phyloP scores from a whole-genome alignment of 2,888 invertebrate species.

The Leptopilina drosophilae region DNA sequence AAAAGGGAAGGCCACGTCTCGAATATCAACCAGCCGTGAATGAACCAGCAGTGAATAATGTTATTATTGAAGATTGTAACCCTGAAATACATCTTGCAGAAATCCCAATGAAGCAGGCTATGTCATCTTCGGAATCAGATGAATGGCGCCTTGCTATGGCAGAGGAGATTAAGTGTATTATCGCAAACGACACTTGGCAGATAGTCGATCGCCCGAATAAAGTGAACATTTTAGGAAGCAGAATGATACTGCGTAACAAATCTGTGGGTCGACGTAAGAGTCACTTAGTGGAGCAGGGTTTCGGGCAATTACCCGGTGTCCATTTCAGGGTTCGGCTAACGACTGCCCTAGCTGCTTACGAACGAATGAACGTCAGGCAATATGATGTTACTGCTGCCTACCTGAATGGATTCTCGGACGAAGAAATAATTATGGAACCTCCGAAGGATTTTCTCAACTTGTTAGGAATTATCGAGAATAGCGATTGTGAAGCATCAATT shows the following conservation, averaged over 20 bases:
- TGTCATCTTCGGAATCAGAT: constrained; percentile 19
- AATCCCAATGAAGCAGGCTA: constrained; percentile 31
- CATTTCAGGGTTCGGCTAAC: constrained; percentile 54
- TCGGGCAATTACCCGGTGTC: constrained; percentile 36
- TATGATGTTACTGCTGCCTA: constrained; percentile 59
- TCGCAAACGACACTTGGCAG: constrained; percentile 42
- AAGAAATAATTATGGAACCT: constrained; percentile 56
- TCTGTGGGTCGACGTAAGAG: constrained; percentile 42
- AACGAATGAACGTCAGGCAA: constrained; percentile 55
- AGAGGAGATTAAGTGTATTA: constrained; percentile 26
- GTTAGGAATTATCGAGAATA: not conserved
- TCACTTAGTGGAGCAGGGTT: constrained; percentile 45
- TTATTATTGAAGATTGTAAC: not conserved
- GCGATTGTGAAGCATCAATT: not conserved
- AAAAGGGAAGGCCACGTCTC: not conserved
- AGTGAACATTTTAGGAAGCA: constrained; percentile 38
- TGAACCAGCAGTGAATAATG: not conserved
- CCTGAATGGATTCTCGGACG: constrained; percentile 56
- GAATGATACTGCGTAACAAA: constrained; percentile 39
- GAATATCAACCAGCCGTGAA: not conserved
- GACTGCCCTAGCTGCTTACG: constrained; percentile 53
- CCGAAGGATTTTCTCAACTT: constrained; percentile 43
- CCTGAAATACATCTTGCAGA: constrained; percentile 11
- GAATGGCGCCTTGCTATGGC: constrained; percentile 43
- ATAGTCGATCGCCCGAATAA: constrained; percentile 40